phyloP scores from a whole-genome alignment of 2,797 vertebrate genomes.

The Rhynchotus rufescens region DNA sequence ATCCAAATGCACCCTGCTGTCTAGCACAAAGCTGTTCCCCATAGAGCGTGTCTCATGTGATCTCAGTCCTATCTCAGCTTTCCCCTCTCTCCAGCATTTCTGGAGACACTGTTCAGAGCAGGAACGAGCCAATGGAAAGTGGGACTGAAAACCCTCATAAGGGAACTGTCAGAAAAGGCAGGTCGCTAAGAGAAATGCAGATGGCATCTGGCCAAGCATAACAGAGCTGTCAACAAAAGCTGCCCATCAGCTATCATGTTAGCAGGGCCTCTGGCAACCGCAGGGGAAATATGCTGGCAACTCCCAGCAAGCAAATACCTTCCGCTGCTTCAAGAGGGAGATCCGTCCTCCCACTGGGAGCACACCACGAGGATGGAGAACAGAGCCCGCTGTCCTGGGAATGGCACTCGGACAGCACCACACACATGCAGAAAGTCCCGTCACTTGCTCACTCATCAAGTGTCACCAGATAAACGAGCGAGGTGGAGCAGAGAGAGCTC shows the following conservation, averaged over 20 bases:
- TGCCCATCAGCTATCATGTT: neutral
- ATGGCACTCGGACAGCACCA: neutral
- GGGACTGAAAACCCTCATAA: neutral
- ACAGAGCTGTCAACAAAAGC: constrained; percentile 45
- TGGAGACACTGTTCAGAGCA: neutral
- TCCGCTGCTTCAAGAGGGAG: neutral
- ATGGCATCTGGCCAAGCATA: constrained; percentile 12
- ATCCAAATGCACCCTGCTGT: neutral
- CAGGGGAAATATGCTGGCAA: neutral
- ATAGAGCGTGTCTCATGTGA: neutral
- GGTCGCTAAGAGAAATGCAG: constrained; percentile 18
- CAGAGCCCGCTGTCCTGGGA: neutral
- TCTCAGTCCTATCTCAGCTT: neutral
- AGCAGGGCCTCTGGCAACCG: neutral
- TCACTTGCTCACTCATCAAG: neutral
- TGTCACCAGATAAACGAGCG: neutral
- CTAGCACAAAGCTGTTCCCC: neutral
- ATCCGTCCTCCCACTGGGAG: neutral
- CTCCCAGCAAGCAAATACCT: accelerated
- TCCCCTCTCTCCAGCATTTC: neutral
- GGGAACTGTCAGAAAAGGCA: constrained; percentile 27
- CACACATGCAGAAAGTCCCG: neutral
- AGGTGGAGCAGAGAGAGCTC: neutral
- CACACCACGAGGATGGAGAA: neutral
- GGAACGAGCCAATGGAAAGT: neutral